These are phyloP conservation scores for Venusia cambrica DNA, from an alignment of 2,888 invertebrate species.

Conservation along the genomic window DNA sequence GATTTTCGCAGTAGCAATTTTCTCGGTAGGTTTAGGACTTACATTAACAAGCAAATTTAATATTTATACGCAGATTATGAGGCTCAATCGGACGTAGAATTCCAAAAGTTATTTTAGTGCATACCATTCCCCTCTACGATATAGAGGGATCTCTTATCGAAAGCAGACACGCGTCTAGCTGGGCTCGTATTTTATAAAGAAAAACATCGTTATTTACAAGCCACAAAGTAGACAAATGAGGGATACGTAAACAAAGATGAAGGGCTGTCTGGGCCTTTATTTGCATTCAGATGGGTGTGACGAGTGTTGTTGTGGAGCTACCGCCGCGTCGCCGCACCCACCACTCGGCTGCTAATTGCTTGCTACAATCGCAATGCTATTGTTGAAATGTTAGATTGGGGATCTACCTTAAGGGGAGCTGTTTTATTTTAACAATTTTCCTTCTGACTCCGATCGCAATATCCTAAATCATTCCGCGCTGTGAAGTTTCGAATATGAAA, in stretches of 20 bases:
- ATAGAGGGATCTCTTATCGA: constrained; percentile 13
- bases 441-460: too few relatives aligned
- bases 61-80: too few relatives aligned
- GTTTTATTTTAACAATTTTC: too few relatives aligned
- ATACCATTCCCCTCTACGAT: too few relatives aligned
- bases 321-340: constrained; percentile 27
- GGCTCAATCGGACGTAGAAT: too few relatives aligned
- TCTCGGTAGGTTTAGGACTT: too few relatives aligned
- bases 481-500: too few relatives aligned
- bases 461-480: too few relatives aligned
- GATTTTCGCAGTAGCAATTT: background rate
- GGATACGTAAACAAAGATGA: constrained; percentile 52
- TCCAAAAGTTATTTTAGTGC: too few relatives aligned
- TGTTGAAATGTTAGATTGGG: constrained; percentile 20
- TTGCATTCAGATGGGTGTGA: constrained; percentile 72
- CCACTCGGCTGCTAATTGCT: constrained; percentile 49
- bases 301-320: constrained; percentile 55
- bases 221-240: constrained; percentile 66
- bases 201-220: constrained; percentile 35
- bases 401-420: too few relatives aligned
- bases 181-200: constrained; percentile 17
- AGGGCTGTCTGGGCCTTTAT: constrained; percentile 57
- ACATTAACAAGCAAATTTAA: too few relatives aligned
- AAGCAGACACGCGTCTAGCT: constrained; percentile 26
- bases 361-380: constrained; percentile 45